Conservation (phyloP, 1,140 invertebrate genomes). For the Parapsyche elsis region DNA sequence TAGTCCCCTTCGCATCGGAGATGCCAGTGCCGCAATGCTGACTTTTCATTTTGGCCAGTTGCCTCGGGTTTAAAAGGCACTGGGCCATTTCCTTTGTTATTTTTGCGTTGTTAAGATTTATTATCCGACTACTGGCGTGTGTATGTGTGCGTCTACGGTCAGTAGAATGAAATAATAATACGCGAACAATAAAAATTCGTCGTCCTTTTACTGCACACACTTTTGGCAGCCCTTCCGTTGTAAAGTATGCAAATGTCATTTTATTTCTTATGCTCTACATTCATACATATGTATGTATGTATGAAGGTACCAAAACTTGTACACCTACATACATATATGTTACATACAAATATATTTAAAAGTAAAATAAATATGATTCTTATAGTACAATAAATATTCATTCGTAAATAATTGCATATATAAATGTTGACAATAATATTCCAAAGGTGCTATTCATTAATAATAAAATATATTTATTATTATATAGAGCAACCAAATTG, state of each 20-base stretch:
- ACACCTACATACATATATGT: background rate
- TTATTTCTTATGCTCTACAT: background rate
- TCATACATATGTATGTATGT: background rate
- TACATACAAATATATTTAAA: background rate
- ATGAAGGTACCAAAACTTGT: too few relatives aligned
- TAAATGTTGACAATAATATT: too few relatives aligned
- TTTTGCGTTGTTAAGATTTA: constrained; percentile 56
- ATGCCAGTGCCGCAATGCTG: constrained; percentile 53
- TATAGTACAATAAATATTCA: too few relatives aligned
- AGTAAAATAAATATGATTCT: background rate
- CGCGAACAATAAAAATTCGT: constrained; percentile 11
- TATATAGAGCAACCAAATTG: background rate
- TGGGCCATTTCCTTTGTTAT: constrained; percentile 56
- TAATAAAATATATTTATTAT: background rate
- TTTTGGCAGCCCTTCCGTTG: background rate
- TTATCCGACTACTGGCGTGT: constrained; percentile 38
- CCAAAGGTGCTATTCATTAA: background rate
- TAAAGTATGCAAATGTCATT: background rate
- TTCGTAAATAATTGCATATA: too few relatives aligned
- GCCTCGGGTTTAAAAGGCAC: constrained; percentile 55
- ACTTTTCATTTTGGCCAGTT: constrained; percentile 56
- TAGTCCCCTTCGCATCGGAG: constrained; percentile 18
- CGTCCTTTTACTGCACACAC: background rate
- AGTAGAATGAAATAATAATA: constrained; percentile 52
- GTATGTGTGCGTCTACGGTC: constrained; percentile 40